Conservation (phyloP, 1,140 invertebrate genomes). For the Cotesia typhae region DNA sequence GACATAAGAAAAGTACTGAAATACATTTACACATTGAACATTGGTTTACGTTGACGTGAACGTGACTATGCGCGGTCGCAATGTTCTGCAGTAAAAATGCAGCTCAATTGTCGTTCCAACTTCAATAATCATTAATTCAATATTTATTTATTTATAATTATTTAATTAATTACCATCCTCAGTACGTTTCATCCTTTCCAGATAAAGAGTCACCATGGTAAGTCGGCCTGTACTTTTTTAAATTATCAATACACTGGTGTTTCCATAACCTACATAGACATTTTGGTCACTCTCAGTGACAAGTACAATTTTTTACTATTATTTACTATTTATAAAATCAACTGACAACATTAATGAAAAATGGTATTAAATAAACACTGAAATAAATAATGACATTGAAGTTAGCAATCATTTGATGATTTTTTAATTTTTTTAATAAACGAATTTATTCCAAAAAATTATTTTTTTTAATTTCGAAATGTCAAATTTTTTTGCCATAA, state of each 20-base stretch:
- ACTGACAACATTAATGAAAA: no score
- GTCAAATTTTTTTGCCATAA: no score
- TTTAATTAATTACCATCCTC: not conserved
- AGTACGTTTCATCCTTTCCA: not conserved
- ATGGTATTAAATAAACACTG: no score
- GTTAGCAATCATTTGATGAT: no score
- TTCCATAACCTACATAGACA: conserved; percentile 2
- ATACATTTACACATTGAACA: not conserved
- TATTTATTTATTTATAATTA: not conserved
- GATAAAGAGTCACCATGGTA: not conserved
- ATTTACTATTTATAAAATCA: no score
- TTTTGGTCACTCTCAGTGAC: no score
- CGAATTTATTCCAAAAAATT: no score
- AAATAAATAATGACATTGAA: no score
- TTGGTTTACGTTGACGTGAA: not conserved
- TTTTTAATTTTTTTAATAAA: no score
- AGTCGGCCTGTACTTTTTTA: not conserved
- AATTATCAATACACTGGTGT: not conserved
- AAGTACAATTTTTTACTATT: not conserved
- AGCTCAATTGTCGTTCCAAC: not conserved
- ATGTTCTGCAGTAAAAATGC: conserved; percentile 26
- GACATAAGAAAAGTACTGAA: not conserved
- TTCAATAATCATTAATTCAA: conserved; percentile 6
- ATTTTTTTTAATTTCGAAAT: no score
- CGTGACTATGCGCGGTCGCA: conserved; percentile 19